These are phyloP conservation scores for Amblyjoppa fuscipennis DNA, from an alignment of 2,888 invertebrate genomes.

Conservation along the genomic window DNA sequence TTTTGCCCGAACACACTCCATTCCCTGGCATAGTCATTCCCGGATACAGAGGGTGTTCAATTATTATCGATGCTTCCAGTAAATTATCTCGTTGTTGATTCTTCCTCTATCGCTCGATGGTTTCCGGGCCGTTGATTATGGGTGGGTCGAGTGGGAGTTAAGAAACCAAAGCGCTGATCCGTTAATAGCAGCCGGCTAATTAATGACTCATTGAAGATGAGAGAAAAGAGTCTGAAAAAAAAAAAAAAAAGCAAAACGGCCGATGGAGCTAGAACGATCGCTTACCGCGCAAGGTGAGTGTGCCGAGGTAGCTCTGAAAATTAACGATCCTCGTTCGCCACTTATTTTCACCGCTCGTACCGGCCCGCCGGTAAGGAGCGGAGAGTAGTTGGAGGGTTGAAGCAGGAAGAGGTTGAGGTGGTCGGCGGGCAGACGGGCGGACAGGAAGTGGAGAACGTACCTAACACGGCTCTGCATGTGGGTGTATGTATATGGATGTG, in stretches of 20 bases:
- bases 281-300: conserved; percentile 16
- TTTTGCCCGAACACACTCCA: conserved; percentile 1
- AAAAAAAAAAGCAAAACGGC: not conserved
- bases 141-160: not conserved
- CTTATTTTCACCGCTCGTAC: conserved; percentile 57
- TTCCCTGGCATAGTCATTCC: conserved; percentile 1
- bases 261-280: conserved; percentile 34
- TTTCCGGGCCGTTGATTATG: not conserved
- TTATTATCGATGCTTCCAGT: not conserved
- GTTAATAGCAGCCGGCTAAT: conserved; percentile 33
- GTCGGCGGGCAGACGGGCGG: conserved; percentile 30
- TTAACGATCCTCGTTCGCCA: conserved; percentile 61
- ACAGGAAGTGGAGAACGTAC: conserved; percentile 30
- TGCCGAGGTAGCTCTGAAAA: conserved; percentile 46
- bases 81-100: too few species aligned
- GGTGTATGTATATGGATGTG: not conserved
- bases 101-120: not conserved
- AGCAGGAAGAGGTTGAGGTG: conserved; percentile 36
- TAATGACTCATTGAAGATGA: conserved; percentile 38
- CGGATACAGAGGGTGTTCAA: conserved; percentile 10
- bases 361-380: conserved; percentile 32
- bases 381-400: conserved; percentile 37
- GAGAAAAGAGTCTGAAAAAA: not conserved
- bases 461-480: not conserved
- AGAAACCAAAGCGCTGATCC: conserved; percentile 25